Evolutionary conservation across 2,797 vertebrate species (phyloP), one percentile per base, ranked within the genome.

Genomic region (Karalla daura): DNA sequence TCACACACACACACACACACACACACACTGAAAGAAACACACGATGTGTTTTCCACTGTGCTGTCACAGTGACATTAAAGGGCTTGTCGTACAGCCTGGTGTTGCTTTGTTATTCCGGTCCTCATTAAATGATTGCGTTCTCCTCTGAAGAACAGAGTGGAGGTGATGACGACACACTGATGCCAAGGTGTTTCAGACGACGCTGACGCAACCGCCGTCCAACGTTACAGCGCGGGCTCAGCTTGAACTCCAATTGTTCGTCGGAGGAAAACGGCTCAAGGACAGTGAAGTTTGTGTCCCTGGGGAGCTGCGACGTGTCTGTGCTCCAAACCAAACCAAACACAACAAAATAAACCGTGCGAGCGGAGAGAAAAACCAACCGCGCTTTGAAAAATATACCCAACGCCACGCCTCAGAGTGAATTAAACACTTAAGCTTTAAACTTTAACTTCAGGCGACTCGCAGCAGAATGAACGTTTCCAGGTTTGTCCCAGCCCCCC

Each of bases 1-100:
- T n/a, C n/a, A n/a, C 40, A 14, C 17, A 20, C 47, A 45, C 46
- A 52, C 6, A 33, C 17, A 20, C n/a, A 20, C 14, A 33, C 47
- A 50, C 33, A 30, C 9, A 15, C 9, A 60, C 9, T 28, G 14
- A 56, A 13, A 46, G 25, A 5, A 20, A 43, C 40, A 50, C 28
- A 30, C 27, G 7, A 1, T 1, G 53, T 74, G 71, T 71, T 83
- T 65, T 64, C 54, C 84, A 84, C 78, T 86, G 83, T 84, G 81
- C 78, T 84, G 76, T 85, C 81, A 79, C 37, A 60, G 18, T 18
- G 52, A 86, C 85, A 89, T 87, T 88, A 88, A 89, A 91, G 88
- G 85, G 86, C 88, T 90, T 72, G 58, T 79, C 78, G 83, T 64
- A 74, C 62, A 78, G 73, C 50, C 37, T 13, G 69, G 64, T 64